Evolutionary conservation across 2,888 invertebrate species (phyloP).

Genomic region (Phyto melanocephala): DNA sequence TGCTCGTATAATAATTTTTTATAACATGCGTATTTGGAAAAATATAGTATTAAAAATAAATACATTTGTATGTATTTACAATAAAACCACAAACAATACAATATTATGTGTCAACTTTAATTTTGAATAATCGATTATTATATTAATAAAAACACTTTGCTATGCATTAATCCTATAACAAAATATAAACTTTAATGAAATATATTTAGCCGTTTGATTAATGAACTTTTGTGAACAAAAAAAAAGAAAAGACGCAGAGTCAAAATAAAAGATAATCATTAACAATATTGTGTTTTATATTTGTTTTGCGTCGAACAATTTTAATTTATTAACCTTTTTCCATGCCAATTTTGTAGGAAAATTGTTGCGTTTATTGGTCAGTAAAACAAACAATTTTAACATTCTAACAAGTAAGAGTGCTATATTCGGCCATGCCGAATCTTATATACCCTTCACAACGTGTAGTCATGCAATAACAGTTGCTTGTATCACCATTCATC

Average conservation of each 20-base stretch:
- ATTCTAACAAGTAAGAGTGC: too few relatives aligned
- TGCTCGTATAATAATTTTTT: neutral
- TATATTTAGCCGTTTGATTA: constrained; percentile 50
- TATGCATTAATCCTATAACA: constrained; percentile 47
- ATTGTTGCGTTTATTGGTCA: too few relatives aligned
- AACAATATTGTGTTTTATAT: neutral
- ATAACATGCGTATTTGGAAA: neutral
- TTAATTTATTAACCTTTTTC: too few relatives aligned
- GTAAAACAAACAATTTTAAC: too few relatives aligned
- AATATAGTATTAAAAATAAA: neutral
- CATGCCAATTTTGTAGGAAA: too few relatives aligned
- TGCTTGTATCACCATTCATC: too few relatives aligned
- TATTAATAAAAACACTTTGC: constrained; percentile 38
- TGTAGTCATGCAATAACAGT: too few relatives aligned
- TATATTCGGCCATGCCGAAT: too few relatives aligned
- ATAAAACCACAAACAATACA: constrained; percentile 18
- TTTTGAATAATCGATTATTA: constrained; percentile 32
- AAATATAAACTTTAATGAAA: constrained; percentile 16
- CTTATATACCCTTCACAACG: too few relatives aligned
- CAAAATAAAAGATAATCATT: constrained; percentile 13
- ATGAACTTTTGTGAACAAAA: constrained; percentile 52
- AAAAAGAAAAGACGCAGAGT: constrained; percentile 36
- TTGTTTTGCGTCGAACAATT: too few relatives aligned
- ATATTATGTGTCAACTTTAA: constrained; percentile 58
- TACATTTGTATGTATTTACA: neutral